These are phyloP conservation scores for Apis laboriosa DNA, from an alignment of 1,140 invertebrate species.

Conservation along the genomic window DNA sequence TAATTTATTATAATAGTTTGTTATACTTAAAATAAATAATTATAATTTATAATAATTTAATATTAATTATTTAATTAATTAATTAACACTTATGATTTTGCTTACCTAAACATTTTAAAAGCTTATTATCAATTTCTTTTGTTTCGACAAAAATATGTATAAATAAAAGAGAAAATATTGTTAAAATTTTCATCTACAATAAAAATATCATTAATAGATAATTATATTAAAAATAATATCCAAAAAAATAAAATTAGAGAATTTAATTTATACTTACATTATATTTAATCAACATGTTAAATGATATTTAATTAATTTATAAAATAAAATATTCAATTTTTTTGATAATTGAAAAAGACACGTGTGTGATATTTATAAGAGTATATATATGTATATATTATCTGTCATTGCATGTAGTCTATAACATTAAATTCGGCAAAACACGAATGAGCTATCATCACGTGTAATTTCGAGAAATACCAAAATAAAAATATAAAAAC, in stretches of 20 bases:
- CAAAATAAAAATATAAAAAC: constrained; percentile 11
- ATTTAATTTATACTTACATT: constrained; percentile 16
- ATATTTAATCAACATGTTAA: constrained; percentile 3
- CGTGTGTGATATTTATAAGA: background rate
- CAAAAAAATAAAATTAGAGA: background rate
- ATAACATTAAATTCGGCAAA: background rate
- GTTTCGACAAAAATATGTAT: background rate
- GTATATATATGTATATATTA: background rate
- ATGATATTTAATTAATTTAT: background rate
- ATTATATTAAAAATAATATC: background rate
- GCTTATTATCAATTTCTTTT: constrained; percentile 62
- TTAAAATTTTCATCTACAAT: constrained; percentile 47
- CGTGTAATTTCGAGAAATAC: constrained; percentile 35
- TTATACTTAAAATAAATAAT: constrained; percentile 29
- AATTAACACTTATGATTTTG: constrained; percentile 4
- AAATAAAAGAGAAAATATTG: constrained; percentile 19
- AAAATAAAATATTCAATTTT: background rate
- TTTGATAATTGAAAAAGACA: background rate
- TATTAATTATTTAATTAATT: too few relatives aligned
- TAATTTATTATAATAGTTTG: constrained; percentile 28
- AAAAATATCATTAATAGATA: background rate
- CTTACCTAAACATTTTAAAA: constrained; percentile 73
- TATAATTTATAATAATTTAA: background rate
- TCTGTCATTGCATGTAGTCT: background rate
- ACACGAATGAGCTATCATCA: constrained; percentile 34